Base-by-base conservation (phyloP, 2,888 invertebrate genomes). In the Drosophila siamana region DNA sequence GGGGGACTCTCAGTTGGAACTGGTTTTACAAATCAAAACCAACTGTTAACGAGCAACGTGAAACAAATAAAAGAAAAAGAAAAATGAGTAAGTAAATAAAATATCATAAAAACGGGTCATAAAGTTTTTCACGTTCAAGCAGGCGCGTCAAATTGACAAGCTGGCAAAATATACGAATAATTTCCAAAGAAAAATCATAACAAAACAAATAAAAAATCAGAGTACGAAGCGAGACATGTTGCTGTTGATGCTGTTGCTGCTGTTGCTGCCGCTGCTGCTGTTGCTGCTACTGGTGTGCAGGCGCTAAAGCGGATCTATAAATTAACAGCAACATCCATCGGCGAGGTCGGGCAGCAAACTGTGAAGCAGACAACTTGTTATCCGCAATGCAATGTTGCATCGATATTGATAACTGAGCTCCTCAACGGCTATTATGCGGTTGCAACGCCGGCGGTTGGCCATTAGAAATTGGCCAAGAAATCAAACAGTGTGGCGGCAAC, bases 381-480 rank as follows among this genome's bases (percentile, higher is more conserved):
- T 48, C 57, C 57, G 47, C 40, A 61, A 63, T 69, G 63, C 52
- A 63, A 62, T 55, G 54, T 40, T 60, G 72, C 63, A 54, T 19
- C 72, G 28, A 48, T 63, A 68, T 74, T 51, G 68, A 69, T 75
- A 81, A 71, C 70, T 63, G 66, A 59, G 26, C 30, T 61, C 16
- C 24, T 19, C 48, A 9, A n/a, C n/a, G 38, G 47, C 28, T 59
- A 33, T 57, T 57, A 50, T 48, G 57, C 46, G 61, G 51, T 43
- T 46, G 67, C 63, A 73, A 61, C 26, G 73, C 73, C 60, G 65
- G 62, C 38, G 66, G 60, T 65, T 59, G 69, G 67, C 59, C 48
- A 75, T 83, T 85, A 80, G 85, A 85, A 86, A 85, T 85, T 85
- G 82, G 87, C 87, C 78, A 86, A 85, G 82, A 85, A 78, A 86